Base-by-base conservation (phyloP, 1,140 invertebrate species). In the Aphaenogaster ashmeadi region DNA sequence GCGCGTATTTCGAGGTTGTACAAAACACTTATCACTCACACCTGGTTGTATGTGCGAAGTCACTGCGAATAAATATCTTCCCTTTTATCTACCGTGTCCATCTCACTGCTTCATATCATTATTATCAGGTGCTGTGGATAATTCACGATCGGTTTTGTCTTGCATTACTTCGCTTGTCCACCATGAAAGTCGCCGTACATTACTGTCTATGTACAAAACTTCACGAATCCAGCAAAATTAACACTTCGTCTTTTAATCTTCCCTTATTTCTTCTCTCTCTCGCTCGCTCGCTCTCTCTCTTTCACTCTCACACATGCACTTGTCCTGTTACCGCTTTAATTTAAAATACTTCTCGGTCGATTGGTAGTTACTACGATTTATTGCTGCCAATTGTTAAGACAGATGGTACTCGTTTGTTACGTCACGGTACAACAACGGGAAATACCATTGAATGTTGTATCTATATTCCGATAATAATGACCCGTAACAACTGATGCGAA, bases 341-440 rank as follows among this genome's bases (percentile, higher is more conserved):
- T 75, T 75, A 75, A 84, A 75, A 84, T 84, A 84, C 69, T 74
- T 74, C 18, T 58, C 80, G 67, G 41, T 62, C 52, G 33, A 75
- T 84, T 62, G 41, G 41, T 75, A 84, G 54, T 54, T 47, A 60
- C 52, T 83, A 72, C 18, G 54, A 64, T 84, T 84, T 84, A 84
- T 84, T 74, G 67, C 41, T 75, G 69, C 69, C 80, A 84, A 84
- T 74, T 74, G 80, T 74, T 74, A 60, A 84, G 71, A 84, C 80
- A 75, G 72, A 72, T 75, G 54, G 33, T 56, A 84, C 27, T 60
- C 54, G 41, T 84, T 84, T 50, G 67, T 66, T 80, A 74, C 80
- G 41, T 21, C 44, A 58, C 36, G 41, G 3, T 52, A 41, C 52
- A 71, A 81, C 79, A 81, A 81, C 38, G 44, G 52, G 52, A 83